These are phyloP conservation scores for Ditylenchus weischeri DNA, from an alignment of 2,888 invertebrate genomes.

Conservation along the genomic window DNA sequence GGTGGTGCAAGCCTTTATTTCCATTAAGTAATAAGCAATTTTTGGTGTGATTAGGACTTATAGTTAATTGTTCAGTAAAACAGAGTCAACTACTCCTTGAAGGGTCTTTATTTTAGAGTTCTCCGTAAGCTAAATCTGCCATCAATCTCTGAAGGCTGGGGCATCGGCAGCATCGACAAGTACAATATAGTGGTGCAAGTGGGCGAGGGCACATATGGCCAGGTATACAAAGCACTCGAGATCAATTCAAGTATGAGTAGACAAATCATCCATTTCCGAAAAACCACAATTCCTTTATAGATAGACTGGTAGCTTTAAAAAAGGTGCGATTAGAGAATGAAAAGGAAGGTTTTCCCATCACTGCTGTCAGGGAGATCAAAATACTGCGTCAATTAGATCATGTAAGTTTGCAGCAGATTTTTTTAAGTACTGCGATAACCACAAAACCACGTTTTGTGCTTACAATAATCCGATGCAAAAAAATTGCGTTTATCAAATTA, in stretches of 20 bases:
- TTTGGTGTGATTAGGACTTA: no score
- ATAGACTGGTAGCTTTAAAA: slow-evolving; percentile 72
- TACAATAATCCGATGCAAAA: no score
- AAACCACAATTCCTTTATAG: slow-evolving; percentile 13
- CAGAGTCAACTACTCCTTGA: neutral
- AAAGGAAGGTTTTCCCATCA: slow-evolving; percentile 92
- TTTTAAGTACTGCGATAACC: no score
- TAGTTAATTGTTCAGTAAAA: neutral
- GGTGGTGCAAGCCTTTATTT: no score
- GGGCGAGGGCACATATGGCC: slow-evolving; percentile 98
- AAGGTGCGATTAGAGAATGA: slow-evolving; percentile 88
- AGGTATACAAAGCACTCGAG: slow-evolving; percentile 82
- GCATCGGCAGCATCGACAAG: slow-evolving; percentile 90
- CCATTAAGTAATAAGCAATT: no score
- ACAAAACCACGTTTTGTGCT: no score
- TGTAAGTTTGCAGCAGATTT: neutral
- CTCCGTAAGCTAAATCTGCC: slow-evolving; percentile 21
- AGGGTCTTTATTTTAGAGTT: slow-evolving; percentile 17
- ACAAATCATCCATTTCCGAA: neutral
- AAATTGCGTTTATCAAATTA: no score
- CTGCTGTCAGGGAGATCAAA: slow-evolving; percentile 88
- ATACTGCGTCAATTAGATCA: slow-evolving; percentile 90
- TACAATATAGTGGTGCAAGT: slow-evolving; percentile 93
- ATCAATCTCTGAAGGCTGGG: slow-evolving; percentile 70
- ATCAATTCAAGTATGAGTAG: slow-evolving; percentile 14